These are phyloP conservation scores for Drosophila obscura DNA, from an alignment of 1,140 invertebrate genomes.

Conservation along the genomic window DNA sequence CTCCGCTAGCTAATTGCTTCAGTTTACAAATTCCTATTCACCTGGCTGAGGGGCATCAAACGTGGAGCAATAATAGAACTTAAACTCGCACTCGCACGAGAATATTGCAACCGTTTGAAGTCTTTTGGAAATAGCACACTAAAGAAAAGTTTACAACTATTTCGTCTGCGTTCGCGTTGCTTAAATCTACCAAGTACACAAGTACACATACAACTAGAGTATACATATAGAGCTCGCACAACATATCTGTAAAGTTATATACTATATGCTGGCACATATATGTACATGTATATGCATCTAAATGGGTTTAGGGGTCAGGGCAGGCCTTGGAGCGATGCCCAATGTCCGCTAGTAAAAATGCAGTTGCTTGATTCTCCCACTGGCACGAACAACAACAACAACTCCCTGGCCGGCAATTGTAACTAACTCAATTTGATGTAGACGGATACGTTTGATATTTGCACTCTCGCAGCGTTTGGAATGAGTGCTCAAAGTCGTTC, in stretches of 20 bases:
- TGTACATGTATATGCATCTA: constrained; percentile 23
- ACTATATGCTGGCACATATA: too few species aligned
- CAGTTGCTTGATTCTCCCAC: constrained; percentile 39
- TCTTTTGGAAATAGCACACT: constrained; percentile 74
- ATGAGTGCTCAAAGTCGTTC: constrained; percentile 73
- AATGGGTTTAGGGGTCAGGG: neutral
- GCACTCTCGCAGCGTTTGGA: constrained; percentile 54
- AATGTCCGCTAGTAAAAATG: constrained; percentile 60
- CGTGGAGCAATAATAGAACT: constrained; percentile 35
- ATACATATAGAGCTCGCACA: constrained; percentile 43
- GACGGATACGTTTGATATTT: constrained; percentile 61
- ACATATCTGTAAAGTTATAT: neutral
- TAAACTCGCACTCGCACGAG: constrained; percentile 37
- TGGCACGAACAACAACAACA: constrained; percentile 16
- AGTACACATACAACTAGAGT: constrained; percentile 41
- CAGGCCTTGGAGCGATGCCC: constrained; percentile 16
- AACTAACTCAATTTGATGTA: constrained; percentile 52
- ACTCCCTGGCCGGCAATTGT: constrained; percentile 35
- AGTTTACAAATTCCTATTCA: constrained; percentile 65
- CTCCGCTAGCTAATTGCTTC: constrained; percentile 14
- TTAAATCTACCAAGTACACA: constrained; percentile 40
- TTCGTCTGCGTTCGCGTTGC: constrained; percentile 18
- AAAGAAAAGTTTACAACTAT: constrained; percentile 54
- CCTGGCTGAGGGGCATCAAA: constrained; percentile 49
- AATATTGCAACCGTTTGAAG: constrained; percentile 69